Percentiles rank a stretch among this genome's conserved stretches.
phyloP scores from a whole-genome alignment of 2,797 vertebrate genomes.

The Sparus aurata region DNA sequence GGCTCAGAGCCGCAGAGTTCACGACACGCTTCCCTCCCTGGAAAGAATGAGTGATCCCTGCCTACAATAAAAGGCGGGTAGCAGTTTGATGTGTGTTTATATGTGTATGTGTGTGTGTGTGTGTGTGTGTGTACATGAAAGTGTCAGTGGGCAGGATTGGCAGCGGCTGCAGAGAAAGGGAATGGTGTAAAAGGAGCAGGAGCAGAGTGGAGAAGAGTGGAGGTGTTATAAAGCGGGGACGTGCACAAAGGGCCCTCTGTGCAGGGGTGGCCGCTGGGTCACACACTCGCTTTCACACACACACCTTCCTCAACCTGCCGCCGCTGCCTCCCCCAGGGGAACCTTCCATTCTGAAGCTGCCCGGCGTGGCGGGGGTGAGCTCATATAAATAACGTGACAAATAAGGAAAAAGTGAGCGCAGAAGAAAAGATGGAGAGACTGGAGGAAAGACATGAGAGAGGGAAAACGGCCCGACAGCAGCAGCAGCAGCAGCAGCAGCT shows the following conservation, averaged over 20 bases:
- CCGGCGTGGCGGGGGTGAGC: constrained; percentile 61
- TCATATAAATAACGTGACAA: constrained; percentile 82
- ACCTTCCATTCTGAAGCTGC: constrained; percentile 66
- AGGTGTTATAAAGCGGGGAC: constrained; percentile 80
- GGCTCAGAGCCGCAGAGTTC: constrained; percentile 74
- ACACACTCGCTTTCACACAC: constrained; percentile 41
- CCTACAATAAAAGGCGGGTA: constrained; percentile 71
- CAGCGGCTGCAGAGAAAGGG: constrained; percentile 59
- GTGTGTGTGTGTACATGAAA: constrained; percentile 61
- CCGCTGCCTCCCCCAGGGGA: constrained; percentile 58
- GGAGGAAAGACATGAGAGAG: constrained; percentile 51
- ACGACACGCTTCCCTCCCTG: constrained; percentile 76
- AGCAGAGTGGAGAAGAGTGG: constrained; percentile 57
- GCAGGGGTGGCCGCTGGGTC: constrained; percentile 75
- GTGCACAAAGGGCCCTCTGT: constrained; percentile 85
- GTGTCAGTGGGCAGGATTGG: constrained; percentile 70
- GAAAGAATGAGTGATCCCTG: constrained; percentile 82
- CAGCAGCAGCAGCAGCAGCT: constrained; percentile 25
- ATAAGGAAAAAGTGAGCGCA: constrained; percentile 79
- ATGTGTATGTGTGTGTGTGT: constrained; percentile 47
- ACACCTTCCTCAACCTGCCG: constrained; percentile 53
- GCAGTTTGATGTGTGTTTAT: constrained; percentile 71
- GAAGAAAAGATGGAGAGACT: constrained; percentile 43
- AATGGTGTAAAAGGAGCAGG: constrained; percentile 62
- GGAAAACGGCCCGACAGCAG: constrained; percentile 37